Percentiles rank a stretch among this genome's conserved stretches.
These are phyloP conservation scores for Ctenopoma kingsleyae DNA, from an alignment of 2,797 vertebrate genomes.

Conservation along the genomic window DNA sequence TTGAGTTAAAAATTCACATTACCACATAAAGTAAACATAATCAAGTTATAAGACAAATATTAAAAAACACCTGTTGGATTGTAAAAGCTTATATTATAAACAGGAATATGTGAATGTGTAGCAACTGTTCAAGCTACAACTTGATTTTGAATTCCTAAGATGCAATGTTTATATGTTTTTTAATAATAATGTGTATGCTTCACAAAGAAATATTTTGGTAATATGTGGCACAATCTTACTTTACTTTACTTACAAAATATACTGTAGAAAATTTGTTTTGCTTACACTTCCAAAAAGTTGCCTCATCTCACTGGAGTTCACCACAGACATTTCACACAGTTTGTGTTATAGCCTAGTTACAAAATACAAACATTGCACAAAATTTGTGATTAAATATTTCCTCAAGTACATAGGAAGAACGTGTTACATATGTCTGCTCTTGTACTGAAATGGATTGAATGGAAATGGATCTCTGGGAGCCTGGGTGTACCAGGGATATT, in stretches of 20 bases:
- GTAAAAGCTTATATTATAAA: neutral
- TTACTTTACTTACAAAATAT: neutral
- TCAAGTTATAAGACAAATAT: neutral
- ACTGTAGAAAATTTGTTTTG: neutral
- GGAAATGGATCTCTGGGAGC: neutral
- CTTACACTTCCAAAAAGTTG: neutral
- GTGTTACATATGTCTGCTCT: neutral
- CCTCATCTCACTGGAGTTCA: neutral
- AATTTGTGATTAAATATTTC: constrained; percentile 43
- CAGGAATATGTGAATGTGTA: neutral
- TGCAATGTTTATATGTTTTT: neutral
- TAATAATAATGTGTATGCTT: neutral
- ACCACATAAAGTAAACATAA: neutral
- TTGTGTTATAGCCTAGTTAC: constrained; percentile 13
- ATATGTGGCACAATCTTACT: neutral
- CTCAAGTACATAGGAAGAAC: constrained; percentile 1
- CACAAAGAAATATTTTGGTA: neutral
- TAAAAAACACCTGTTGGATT: neutral
- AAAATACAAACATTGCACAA: neutral
- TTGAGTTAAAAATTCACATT: neutral
- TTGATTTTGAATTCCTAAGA: neutral
- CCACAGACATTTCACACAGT: neutral
- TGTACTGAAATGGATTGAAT: neutral
- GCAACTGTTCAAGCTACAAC: neutral
- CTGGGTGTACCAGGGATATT: constrained; percentile 13